Percentiles rank a stretch among this genome's conserved stretches.
Conservation (phyloP, 2,113 vertebrate species). For the Datnioides undecimradiatus region DNA sequence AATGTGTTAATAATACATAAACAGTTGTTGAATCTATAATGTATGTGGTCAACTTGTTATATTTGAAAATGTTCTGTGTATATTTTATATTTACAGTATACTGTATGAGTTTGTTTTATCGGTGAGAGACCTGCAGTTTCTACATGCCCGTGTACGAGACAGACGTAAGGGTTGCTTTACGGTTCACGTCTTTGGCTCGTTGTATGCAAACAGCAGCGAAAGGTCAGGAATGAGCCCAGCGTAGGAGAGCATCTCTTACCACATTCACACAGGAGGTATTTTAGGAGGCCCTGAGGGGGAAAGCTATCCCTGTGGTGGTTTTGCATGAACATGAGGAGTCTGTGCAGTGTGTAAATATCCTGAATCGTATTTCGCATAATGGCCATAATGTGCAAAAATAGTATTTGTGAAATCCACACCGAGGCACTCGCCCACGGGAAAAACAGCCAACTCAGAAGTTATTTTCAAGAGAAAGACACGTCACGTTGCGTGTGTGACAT, state of each 20-base stretch:
- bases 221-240: slow-evolving; percentile 1
- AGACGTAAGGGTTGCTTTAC: background rate
- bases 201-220: slow-evolving; percentile 29
- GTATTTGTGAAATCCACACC: slow-evolving; percentile 24
- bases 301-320: slow-evolving; percentile 42
- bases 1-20: background rate
- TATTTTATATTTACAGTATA: too few relatives aligned
- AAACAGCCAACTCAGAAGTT: background rate
- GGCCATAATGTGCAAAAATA: slow-evolving; percentile 36
- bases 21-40: background rate
- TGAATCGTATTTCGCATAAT: slow-evolving; percentile 51
- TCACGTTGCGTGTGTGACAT: background rate
- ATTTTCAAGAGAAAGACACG: background rate
- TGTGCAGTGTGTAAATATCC: slow-evolving; percentile 6
- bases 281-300: slow-evolving; percentile 23
- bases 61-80: too few relatives aligned
- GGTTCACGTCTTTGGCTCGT: background rate
- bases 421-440: background rate
- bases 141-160: background rate
- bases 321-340: slow-evolving; percentile 19
- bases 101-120: background rate
- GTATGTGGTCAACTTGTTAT: background rate
- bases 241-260: slow-evolving; percentile 20
- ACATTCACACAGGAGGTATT: slow-evolving; percentile 40
- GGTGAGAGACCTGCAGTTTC: background rate